Evolutionary conservation across 2,113 vertebrate genomes (phyloP).

Genomic region (Corythornis madagascariensis): DNA sequence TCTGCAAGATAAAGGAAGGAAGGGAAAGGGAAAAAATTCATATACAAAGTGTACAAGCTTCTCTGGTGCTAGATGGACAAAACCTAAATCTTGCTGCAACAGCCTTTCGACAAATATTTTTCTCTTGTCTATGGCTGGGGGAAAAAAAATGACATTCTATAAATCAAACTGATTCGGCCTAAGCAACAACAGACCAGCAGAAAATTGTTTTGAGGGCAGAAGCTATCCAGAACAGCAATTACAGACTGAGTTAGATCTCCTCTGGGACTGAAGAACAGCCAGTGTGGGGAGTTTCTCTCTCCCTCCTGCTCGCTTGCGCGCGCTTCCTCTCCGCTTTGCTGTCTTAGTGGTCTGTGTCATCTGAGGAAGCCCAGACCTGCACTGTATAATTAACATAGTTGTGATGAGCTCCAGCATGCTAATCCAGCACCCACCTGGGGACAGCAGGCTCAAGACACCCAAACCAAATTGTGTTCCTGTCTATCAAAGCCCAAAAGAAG

Average conservation of each 20-base stretch:
- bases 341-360: neutral
- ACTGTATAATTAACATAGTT: neutral
- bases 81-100: conserved; percentile 46
- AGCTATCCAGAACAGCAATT: conserved; percentile 65
- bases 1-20: neutral
- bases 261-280: conserved; percentile 10
- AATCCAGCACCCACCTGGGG: neutral
- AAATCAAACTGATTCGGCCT: conserved; percentile 64
- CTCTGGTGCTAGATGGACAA: neutral
- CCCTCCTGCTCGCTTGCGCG: neutral
- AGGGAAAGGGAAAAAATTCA: neutral
- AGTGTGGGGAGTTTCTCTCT: conserved; percentile 1
- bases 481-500: neutral
- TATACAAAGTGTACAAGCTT: neutral
- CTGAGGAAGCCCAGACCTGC: neutral
- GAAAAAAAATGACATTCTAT: conserved; percentile 58
- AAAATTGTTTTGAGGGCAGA: conserved; percentile 70
- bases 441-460: neutral
- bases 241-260: conserved; percentile 60
- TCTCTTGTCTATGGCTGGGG: conserved; percentile 53
- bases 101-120: conserved; percentile 54
- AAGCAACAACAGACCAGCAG: conserved; percentile 49
- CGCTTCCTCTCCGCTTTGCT: neutral
- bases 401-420: neutral
- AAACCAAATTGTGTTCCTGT: neutral